A percentile compares a stretch with the other conserved stretches of the same genome.
These are phyloP conservation scores for Oryctolagus cuniculus DNA, from an alignment of 2,113 vertebrate species.

Conservation along the genomic window mOryCun1.1 NC_091434.1:5884501-5885000, in stretches of 20 bases:
- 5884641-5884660: neutral
- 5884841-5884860: no score
- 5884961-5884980: neutral
- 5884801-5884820: no score
- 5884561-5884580: slow-evolving; percentile 58
- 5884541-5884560: slow-evolving; percentile 86
- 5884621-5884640: neutral
- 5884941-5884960: neutral
- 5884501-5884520: slow-evolving; percentile 95
- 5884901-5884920: neutral
- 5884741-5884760: neutral
- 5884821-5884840: neutral
- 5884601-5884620: fast-evolving
- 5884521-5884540: slow-evolving; percentile 92
- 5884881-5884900: neutral
- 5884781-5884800: neutral
- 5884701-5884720: neutral
- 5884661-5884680: fast-evolving
- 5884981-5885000: neutral
- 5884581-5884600: neutral
- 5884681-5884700: fast-evolving
- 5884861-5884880: neutral
- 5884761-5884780: neutral
- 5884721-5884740: neutral
- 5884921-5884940: neutral